Evolutionary conservation across 2,888 invertebrate genomes (phyloP).

Genomic region (Diachrysia chrysitis): DNA sequence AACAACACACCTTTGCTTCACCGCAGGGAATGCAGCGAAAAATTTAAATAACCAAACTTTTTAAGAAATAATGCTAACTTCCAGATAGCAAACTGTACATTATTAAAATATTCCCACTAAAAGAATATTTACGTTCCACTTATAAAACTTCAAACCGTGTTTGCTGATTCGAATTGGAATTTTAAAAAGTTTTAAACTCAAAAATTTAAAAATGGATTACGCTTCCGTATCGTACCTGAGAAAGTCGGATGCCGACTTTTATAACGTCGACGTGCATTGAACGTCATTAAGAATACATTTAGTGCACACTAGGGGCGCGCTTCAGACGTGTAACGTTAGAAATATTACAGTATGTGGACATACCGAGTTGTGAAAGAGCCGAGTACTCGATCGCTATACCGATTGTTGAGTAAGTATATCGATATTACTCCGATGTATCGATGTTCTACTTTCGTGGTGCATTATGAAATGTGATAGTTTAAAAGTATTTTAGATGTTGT

Average conservation of each 20-base stretch:
- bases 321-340: slow-evolving; percentile 45
- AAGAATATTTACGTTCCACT: slow-evolving; percentile 23
- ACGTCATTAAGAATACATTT: slow-evolving; percentile 63
- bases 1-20: slow-evolving; percentile 3
- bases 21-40: not conserved
- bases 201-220: slow-evolving; percentile 53
- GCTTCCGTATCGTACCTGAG: slow-evolving; percentile 43
- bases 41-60: slow-evolving; percentile 8
- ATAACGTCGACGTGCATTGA: slow-evolving; percentile 40
- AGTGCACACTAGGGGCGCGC: slow-evolving; percentile 40
- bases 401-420: slow-evolving; percentile 50
- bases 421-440: slow-evolving; percentile 54
- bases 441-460: slow-evolving; percentile 48
- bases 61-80: not conserved
- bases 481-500: slow-evolving; percentile 40
- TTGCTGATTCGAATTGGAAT: slow-evolving; percentile 45
- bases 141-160: slow-evolving; percentile 26
- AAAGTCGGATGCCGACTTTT: slow-evolving; percentile 33
- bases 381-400: slow-evolving; percentile 40
- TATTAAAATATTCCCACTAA: slow-evolving; percentile 22
- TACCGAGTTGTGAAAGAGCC: slow-evolving; percentile 48
- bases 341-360: slow-evolving; percentile 50
- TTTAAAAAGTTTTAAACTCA: slow-evolving; percentile 39
- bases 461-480: slow-evolving; percentile 54
- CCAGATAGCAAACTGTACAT: slow-evolving; percentile 10